Evolutionary conservation across 2,888 invertebrate genomes (phyloP).

Genomic region (Coleophora flavipennella): DNA sequence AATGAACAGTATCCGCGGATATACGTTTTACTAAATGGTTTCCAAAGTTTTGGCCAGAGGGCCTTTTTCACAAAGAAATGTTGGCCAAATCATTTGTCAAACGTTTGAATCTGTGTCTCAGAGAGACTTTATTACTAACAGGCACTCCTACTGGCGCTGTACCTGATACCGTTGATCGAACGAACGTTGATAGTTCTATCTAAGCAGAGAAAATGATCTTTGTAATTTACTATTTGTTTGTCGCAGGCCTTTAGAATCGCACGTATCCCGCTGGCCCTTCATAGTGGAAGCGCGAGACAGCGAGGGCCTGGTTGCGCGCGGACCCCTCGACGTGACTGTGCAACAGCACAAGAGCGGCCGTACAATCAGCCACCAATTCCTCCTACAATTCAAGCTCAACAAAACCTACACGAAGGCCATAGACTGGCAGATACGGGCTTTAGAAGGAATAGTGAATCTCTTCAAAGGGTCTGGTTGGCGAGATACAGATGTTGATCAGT

Average conservation of each 20-base stretch:
- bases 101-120: too few species aligned
- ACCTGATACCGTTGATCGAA: too few species aligned
- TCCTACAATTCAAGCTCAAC: conserved; percentile 72
- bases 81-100: too few species aligned
- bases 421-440: conserved; percentile 83
- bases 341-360: conserved; percentile 86
- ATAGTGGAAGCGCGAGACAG: conserved; percentile 86
- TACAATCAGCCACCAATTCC: conserved; percentile 87
- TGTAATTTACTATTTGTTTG: background rate
- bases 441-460: conserved; percentile 66
- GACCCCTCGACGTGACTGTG: conserved; percentile 82
- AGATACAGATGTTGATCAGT: conserved; percentile 74
- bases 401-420: conserved; percentile 74
- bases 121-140: too few species aligned
- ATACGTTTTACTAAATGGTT: too few species aligned
- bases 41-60: too few species aligned
- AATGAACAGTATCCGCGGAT: too few species aligned
- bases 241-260: conserved; percentile 83
- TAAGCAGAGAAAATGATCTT: too few species aligned
- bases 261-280: conserved; percentile 87
- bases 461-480: too few species aligned
- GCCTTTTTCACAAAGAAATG: too few species aligned
- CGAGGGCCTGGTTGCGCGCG: conserved; percentile 79
- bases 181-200: too few species aligned
- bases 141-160: too few species aligned